Evolutionary conservation across 2,888 invertebrate genomes (phyloP).

Genomic region (Temnothorax rugatulus): DNA sequence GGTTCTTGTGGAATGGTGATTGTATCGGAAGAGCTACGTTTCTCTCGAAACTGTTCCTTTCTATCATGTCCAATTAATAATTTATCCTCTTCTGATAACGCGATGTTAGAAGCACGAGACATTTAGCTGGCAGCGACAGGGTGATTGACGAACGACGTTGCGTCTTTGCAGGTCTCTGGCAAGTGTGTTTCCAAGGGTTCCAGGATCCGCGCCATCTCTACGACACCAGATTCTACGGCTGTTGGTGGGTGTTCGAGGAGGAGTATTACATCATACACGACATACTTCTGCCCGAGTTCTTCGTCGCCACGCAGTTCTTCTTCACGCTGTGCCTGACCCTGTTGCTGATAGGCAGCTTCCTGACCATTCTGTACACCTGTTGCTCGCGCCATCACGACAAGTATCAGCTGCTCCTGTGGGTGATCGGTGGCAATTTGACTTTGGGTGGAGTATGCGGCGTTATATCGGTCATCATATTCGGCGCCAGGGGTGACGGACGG

Average conservation of each 20-base stretch:
- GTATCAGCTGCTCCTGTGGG: constrained; percentile 91
- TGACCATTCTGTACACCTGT: constrained; percentile 91
- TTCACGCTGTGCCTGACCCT: constrained; percentile 95
- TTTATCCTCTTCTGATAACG: not conserved
- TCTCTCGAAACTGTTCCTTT: not conserved
- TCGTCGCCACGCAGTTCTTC: constrained; percentile 97
- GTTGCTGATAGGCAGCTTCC: constrained; percentile 91
- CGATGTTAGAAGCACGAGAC: not conserved
- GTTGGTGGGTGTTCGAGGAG: constrained; percentile 99
- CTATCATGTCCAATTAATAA: not conserved
- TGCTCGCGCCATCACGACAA: constrained; percentile 92
- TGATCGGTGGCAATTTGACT: constrained; percentile 91
- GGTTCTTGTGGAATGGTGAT: not conserved
- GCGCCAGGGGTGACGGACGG: constrained; percentile 95
- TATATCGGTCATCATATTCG: constrained; percentile 95
- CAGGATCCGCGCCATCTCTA: constrained; percentile 95
- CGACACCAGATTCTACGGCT: constrained; percentile 93
- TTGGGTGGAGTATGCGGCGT: constrained; percentile 93
- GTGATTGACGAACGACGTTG: not conserved
- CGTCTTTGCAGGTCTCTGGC: constrained; percentile 93
- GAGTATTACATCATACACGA: constrained; percentile 98
- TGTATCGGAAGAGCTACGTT: not conserved
- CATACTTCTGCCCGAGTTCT: constrained; percentile 95
- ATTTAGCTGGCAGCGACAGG: not conserved
- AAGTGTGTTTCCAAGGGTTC: constrained; percentile 96